A percentile compares a stretch with the other conserved stretches of the same genome.
These are phyloP conservation scores for Aporophyla lueneburgensis DNA, from an alignment of 2,888 invertebrate species.

Conservation along the genomic window DNA sequence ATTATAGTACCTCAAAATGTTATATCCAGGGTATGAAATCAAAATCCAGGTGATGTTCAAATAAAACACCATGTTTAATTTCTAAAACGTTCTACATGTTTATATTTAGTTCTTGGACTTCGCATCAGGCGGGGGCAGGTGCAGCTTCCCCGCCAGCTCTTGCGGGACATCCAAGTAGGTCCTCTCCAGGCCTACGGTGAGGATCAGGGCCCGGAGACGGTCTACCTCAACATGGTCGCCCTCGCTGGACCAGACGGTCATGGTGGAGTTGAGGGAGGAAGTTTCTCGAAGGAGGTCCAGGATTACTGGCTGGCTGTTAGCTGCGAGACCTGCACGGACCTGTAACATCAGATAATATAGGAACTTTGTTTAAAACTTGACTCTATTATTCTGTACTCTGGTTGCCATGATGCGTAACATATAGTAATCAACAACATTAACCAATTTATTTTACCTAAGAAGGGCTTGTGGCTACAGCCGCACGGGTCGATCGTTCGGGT, in stretches of 20 bases:
- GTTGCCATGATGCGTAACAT: too few species aligned
- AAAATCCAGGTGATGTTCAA: slow-evolving; percentile 26
- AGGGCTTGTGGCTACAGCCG: too few species aligned
- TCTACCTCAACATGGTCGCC: slow-evolving; percentile 93
- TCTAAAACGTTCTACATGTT: slow-evolving; percentile 39
- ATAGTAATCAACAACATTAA: too few species aligned
- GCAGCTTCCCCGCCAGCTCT: slow-evolving; percentile 88
- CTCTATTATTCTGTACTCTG: background rate
- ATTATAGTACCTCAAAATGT: too few species aligned
- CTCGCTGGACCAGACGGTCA: slow-evolving; percentile 95
- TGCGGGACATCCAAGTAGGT: slow-evolving; percentile 95
- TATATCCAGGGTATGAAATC: background rate
- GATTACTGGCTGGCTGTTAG: slow-evolving; percentile 92
- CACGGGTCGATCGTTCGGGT: too few species aligned
- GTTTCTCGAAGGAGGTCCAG: slow-evolving; percentile 90
- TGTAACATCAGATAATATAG: slow-evolving; percentile 52
- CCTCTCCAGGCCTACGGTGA: slow-evolving; percentile 92
- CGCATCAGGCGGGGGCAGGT: slow-evolving; percentile 82
- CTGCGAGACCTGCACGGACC: slow-evolving; percentile 90
- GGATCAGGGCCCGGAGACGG: slow-evolving; percentile 92
- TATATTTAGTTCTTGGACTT: slow-evolving; percentile 77
- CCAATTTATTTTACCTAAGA: too few species aligned
- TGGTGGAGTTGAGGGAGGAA: slow-evolving; percentile 90
- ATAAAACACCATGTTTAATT: slow-evolving; percentile 51
- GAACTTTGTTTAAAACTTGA: background rate